Evolutionary conservation across 2,888 invertebrate genomes (phyloP), one percentile per base, ranked within the genome.

Genomic region (Isotomurus palustris): DNA sequence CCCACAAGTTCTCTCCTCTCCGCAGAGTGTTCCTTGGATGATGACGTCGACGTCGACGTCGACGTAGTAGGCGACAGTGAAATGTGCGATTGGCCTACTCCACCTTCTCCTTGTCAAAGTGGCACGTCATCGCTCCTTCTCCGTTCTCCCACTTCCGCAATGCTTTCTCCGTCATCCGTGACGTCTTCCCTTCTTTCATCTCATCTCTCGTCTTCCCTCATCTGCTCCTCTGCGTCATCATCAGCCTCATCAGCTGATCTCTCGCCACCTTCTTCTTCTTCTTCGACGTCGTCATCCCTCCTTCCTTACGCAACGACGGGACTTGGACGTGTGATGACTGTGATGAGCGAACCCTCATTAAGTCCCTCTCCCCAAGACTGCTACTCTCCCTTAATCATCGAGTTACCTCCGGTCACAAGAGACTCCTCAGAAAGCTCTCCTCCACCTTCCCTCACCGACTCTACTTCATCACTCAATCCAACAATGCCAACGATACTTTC

Each of bases 21-120:
- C 56, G 62, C 58, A 47, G 56, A 56, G 25, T 58, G 61, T 55
- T 45, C 61, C 38, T 47, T 64, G 44, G 62, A 69, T 57, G 69
- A 70, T 48, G 70, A 71, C 40, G 49, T 32, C 4, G 49, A 49
- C 38, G 50, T 50, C 2, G 67, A 64, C 53, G 64, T 68, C 51
- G 66, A 68, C 56, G 68, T 66, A 17, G 68, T 66, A 53, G 66
- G 66, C 32, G 67, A 67, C 57, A 64, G 60, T 55, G 67, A 67
- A 53, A 56, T 61, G 52, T 66, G 67, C 60, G 67, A 69, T 54
- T 69, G 69, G 69, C 67, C 67, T 48, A 67, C 66, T 49, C 64
- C 66, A 55, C 63, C 68, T 24, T 53, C 61, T 41, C n/a, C n/a
- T 55, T n/a, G n/a, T n/a, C n/a, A n/a, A n/a, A n/a, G n/a, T n/a